phyloP scores from a whole-genome alignment of 2,113 vertebrate species.

The Psilopogon haemacephalus region DNA sequence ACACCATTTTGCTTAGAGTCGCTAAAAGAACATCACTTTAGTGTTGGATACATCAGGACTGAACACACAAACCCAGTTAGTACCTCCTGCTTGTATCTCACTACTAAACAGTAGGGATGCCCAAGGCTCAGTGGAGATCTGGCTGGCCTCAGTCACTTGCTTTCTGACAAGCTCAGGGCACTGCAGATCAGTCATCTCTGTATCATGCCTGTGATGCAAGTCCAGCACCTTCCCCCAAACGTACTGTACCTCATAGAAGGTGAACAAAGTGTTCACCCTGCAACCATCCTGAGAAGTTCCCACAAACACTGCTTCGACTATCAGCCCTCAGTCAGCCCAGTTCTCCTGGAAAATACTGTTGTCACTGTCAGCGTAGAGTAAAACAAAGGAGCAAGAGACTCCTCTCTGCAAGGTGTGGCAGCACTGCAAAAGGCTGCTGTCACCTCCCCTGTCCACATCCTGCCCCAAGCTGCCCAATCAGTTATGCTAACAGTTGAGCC shows the following conservation, averaged over 20 bases:
- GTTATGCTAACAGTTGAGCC: slow-evolving; percentile 5
- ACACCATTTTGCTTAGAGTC: not conserved
- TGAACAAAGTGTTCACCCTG: not conserved
- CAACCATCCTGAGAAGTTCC: not conserved
- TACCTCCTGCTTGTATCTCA: too few species aligned
- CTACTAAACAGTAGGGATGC: too few species aligned
- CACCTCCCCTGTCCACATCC: not conserved
- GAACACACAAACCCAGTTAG: not conserved
- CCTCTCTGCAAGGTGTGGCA: not conserved
- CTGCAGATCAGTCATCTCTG: too few species aligned
- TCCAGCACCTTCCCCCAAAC: not conserved
- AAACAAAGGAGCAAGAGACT: not conserved
- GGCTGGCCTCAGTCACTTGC: too few species aligned
- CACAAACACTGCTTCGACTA: not conserved
- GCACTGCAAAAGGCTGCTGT: not conserved
- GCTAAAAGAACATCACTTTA: not conserved
- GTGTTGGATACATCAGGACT: not conserved
- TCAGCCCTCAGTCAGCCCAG: not conserved
- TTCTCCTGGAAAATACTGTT: not conserved
- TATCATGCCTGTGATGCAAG: too few species aligned
- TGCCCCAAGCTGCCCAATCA: not conserved
- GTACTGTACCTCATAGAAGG: not conserved
- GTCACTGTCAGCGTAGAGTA: not conserved
- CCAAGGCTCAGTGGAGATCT: too few species aligned
- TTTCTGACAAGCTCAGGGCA: too few species aligned